phyloP scores from a whole-genome alignment of 2,797 vertebrate genomes.

The Phylloscopus collybita region DNA sequence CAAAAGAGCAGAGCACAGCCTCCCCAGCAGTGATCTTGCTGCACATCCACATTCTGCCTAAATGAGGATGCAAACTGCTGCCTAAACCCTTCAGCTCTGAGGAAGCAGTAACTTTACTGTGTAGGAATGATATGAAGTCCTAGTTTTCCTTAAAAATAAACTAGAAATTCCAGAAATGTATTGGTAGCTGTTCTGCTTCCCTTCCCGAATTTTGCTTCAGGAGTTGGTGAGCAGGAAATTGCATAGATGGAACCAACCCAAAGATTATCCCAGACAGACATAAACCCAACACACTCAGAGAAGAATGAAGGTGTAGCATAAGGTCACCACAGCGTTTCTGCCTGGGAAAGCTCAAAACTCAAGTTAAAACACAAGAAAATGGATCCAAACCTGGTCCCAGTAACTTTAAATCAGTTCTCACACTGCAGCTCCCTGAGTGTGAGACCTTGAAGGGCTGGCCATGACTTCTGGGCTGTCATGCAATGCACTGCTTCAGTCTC shows the following conservation, averaged over 20 bases:
- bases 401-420: background rate
- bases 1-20: background rate
- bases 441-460: background rate
- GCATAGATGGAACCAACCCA: background rate
- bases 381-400: too few species aligned
- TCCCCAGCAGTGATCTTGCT: background rate
- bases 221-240: background rate
- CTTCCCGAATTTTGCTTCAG: background rate
- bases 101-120: background rate
- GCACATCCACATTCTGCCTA: background rate
- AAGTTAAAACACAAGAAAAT: too few species aligned
- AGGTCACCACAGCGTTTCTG: rapidly evolving
- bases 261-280: background rate
- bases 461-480: background rate
- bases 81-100: background rate
- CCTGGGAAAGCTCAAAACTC: background rate
- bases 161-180: background rate
- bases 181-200: background rate
- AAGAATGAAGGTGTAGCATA: rapidly evolving
- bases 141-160: background rate
- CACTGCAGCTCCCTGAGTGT: background rate
- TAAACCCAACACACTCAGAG: background rate
- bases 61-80: background rate
- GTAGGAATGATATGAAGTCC: background rate
- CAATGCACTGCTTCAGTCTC: background rate